Conservation (phyloP, 1,140 invertebrate genomes). For the Megalonaias nervosa region DNA sequence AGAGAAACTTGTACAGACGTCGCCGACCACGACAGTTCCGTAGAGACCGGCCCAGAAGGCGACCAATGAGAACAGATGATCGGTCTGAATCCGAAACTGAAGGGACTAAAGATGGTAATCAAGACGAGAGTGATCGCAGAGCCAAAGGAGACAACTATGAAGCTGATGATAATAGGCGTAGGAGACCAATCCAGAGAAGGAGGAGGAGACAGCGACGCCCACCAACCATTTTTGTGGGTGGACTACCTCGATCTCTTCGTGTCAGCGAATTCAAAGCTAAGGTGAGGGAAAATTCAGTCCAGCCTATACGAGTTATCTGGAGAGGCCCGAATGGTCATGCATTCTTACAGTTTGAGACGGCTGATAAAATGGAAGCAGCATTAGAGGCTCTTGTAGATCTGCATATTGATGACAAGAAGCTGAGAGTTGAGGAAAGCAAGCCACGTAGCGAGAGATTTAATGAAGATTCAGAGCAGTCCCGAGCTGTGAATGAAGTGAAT, state of each 20-base stretch:
- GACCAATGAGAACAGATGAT: conserved; percentile 6
- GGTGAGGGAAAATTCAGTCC: conserved; percentile 54
- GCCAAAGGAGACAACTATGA: conserved; percentile 31
- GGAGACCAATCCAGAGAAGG: conserved; percentile 18
- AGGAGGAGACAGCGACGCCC: conserved; percentile 20
- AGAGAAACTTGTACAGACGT: conserved; percentile 8
- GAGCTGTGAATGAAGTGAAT: too few species aligned
- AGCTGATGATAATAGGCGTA: conserved; percentile 20
- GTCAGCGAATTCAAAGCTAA: conserved; percentile 62
- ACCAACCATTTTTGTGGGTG: conserved; percentile 57
- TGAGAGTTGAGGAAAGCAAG: conserved; percentile 53
- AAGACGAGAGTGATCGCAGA: conserved; percentile 23
- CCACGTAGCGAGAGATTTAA: conserved; percentile 6
- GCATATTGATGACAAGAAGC: conserved; percentile 54
- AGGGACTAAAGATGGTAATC: background rate
- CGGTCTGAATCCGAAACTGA: conserved; percentile 7
- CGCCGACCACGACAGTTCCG: conserved; percentile 13
- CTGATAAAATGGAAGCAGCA: conserved; percentile 52
- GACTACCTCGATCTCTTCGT: conserved; percentile 55
- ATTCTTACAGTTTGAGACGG: conserved; percentile 58
- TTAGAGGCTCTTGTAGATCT: conserved; percentile 48
- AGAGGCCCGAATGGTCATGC: conserved; percentile 58
- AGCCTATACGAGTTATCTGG: conserved; percentile 63
- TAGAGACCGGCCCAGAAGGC: conserved; percentile 11
- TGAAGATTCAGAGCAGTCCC: too few species aligned